A percentile compares a stretch with the other conserved stretches of the same genome.
phyloP scores from a whole-genome alignment of 2,888 invertebrate genomes.

The Hypselothyrea guttata region DNA sequence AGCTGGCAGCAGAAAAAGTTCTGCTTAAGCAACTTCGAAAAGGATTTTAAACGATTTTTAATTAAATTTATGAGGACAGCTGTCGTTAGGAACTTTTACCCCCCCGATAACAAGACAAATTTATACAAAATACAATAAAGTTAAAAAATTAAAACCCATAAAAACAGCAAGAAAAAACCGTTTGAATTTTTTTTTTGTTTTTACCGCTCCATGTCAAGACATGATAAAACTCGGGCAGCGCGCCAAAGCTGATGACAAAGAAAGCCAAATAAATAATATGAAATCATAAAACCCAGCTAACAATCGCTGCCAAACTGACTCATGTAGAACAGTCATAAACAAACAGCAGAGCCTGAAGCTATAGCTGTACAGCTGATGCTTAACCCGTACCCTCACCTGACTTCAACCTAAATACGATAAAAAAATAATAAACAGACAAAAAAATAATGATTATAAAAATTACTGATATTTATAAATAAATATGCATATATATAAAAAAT shows the following conservation, averaged over 20 bases:
- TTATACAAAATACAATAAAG: constrained; percentile 4
- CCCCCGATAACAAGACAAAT: background rate
- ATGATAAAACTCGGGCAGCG: constrained; percentile 41
- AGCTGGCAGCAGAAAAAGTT: constrained; percentile 22
- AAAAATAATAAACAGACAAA: background rate
- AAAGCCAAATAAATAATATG: background rate
- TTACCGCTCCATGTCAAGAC: constrained; percentile 45
- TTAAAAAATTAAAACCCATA: background rate
- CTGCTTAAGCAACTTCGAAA: constrained; percentile 44
- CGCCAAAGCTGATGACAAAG: constrained; percentile 32
- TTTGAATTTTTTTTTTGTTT: too few relatives aligned
- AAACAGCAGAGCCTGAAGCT: constrained; percentile 5
- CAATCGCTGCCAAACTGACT: constrained; percentile 31
- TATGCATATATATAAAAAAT: constrained; percentile 8
- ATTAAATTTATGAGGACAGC: constrained; percentile 72
- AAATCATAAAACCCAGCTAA: background rate
- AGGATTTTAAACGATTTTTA: constrained; percentile 74
- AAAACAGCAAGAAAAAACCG: constrained; percentile 18
- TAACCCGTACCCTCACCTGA: constrained; percentile 16
- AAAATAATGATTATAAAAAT: constrained; percentile 2
- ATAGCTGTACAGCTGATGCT: background rate
- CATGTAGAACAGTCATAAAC: constrained; percentile 38
- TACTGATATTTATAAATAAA: constrained; percentile 42
- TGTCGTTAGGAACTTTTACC: constrained; percentile 52
- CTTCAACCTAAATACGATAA: constrained; percentile 33